Evolutionary conservation across 64 coral and sea anemone species (phyloP).

Genomic region (Pachyseris speciosa): DNA sequence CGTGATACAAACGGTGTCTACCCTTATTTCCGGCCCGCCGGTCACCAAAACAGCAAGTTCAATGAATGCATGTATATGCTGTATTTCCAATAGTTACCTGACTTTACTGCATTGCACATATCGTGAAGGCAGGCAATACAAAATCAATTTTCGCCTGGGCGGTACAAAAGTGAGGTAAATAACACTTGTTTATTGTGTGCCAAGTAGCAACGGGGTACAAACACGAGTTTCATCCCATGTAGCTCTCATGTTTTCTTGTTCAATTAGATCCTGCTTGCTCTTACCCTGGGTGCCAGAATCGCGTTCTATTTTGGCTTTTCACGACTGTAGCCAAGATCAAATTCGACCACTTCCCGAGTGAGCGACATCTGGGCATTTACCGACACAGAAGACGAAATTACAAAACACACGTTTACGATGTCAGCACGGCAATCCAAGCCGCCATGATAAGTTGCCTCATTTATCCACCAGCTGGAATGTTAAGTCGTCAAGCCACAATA

Average conservation of each 20-base stretch:
- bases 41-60: neutral
- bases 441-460: no score
- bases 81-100: neutral
- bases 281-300: no score
- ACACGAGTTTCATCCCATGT: neutral
- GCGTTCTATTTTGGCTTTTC: no score
- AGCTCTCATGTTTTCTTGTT: neutral
- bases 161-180: neutral
- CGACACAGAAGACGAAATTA: no score
- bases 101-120: neutral
- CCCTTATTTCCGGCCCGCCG: neutral
- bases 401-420: no score
- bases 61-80: neutral
- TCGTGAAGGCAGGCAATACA: neutral
- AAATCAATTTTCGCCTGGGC: neutral
- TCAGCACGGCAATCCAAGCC: no score
- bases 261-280: neutral
- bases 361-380: no score
- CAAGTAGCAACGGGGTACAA: neutral
- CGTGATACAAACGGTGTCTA: no score
- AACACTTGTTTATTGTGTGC: neutral
- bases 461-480: no score
- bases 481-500: no score
- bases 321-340: no score
- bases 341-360: no score